phyloP scores from a whole-genome alignment of 1,140 invertebrate species.

The Bacillus rossius region DNA sequence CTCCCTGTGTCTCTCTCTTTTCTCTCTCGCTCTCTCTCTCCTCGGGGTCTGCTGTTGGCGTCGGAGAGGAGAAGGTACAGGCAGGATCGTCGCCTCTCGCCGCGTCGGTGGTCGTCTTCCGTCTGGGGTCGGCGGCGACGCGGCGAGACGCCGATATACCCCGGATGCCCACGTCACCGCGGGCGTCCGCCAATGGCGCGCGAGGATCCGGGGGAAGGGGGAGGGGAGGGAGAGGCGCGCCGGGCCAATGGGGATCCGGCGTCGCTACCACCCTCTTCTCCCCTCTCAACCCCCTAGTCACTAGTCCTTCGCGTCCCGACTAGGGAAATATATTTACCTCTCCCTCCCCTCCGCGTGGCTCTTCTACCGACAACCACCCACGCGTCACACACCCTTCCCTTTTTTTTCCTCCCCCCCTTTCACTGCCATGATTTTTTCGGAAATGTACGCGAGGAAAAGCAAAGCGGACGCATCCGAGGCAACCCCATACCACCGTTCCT shows the following conservation, averaged over 20 bases:
- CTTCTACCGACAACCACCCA: conserved; percentile 3
- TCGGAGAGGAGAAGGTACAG: conserved; percentile 15
- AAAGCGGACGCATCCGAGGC: too few relatives aligned
- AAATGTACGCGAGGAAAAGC: too few relatives aligned
- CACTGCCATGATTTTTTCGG: too few relatives aligned
- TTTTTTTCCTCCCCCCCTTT: too few relatives aligned
- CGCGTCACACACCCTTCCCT: background rate
- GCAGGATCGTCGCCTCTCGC: conserved; percentile 15
- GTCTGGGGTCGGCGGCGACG: conserved; percentile 13
- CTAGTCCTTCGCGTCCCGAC: too few relatives aligned
- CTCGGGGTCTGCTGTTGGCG: too few relatives aligned
- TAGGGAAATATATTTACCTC: too few relatives aligned
- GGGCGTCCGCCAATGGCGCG: background rate
- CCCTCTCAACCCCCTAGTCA: background rate
- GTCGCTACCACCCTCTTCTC: background rate
- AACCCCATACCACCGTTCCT: too few relatives aligned
- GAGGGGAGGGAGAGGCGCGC: background rate
- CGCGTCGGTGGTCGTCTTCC: background rate
- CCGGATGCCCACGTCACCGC: background rate
- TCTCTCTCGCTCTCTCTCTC: too few relatives aligned
- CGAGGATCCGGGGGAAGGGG: too few relatives aligned
- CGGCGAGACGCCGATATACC: conserved; percentile 15
- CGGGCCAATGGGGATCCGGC: background rate
- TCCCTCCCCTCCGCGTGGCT: too few relatives aligned
- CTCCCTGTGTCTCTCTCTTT: conserved; percentile 2